Conservation (phyloP, 2,113 vertebrate genomes). For the Diphyllodes magnificus region DNA sequence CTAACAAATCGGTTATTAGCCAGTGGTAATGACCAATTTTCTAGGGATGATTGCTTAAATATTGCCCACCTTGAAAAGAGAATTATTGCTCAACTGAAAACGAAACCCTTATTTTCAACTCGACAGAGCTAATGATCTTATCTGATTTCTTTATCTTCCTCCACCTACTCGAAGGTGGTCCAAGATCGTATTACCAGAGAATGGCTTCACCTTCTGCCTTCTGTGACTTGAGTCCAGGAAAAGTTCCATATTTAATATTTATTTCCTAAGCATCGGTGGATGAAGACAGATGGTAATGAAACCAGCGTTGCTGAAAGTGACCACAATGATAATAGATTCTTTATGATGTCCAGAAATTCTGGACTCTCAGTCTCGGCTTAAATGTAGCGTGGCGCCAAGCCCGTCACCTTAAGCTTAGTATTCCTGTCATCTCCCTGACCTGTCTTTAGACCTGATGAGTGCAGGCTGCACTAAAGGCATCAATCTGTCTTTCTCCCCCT, state of each 20-base stretch:
- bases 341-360: slow-evolving; percentile 80
- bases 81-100: slow-evolving; percentile 79
- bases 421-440: slow-evolving; percentile 72
- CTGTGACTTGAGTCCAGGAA: slow-evolving; percentile 65
- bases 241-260: slow-evolving; percentile 76
- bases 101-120: slow-evolving; percentile 75
- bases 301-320: slow-evolving; percentile 77
- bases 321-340: slow-evolving; percentile 79
- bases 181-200: background rate
- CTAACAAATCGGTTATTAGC: slow-evolving; percentile 81
- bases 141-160: slow-evolving; percentile 44
- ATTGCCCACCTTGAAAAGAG: slow-evolving; percentile 78
- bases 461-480: slow-evolving; percentile 66
- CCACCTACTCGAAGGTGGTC: slow-evolving; percentile 1
- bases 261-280: slow-evolving; percentile 69
- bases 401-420: slow-evolving; percentile 66
- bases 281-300: slow-evolving; percentile 80
- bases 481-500: slow-evolving; percentile 72
- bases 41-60: slow-evolving; percentile 80
- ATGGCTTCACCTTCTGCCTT: slow-evolving; percentile 29
- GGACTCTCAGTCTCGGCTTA: slow-evolving; percentile 72
- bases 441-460: slow-evolving; percentile 68
- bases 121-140: slow-evolving; percentile 75
- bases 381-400: slow-evolving; percentile 73
- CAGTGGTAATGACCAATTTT: slow-evolving; percentile 81